phyloP scores from a whole-genome alignment of 2,888 invertebrate genomes.

The Apeira syringaria region DNA sequence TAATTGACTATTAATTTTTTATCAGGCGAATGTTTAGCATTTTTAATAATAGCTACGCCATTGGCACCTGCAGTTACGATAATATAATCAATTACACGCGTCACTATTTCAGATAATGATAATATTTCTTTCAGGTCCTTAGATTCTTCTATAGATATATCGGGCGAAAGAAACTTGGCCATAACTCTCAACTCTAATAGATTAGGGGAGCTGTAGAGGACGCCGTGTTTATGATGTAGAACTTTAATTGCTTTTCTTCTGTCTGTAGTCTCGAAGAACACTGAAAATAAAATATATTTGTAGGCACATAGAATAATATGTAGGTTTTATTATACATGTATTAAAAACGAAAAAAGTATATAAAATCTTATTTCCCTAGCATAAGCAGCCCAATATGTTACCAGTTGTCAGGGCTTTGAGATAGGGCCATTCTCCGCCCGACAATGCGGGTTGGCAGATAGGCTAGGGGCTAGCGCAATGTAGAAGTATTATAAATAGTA shows the following conservation, averaged over 20 bases:
- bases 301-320: no score
- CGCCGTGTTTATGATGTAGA: slow-evolving; percentile 76
- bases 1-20: slow-evolving; percentile 34
- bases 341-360: no score
- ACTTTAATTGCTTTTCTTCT: slow-evolving; percentile 89
- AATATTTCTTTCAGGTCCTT: slow-evolving; percentile 50
- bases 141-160: slow-evolving; percentile 33
- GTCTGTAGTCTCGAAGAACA: slow-evolving; percentile 96
- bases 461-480: no score
- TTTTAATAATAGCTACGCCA: slow-evolving; percentile 80
- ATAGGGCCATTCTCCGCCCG: no score
- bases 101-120: slow-evolving; percentile 58
- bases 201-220: slow-evolving; percentile 91
- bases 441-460: no score
- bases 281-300: slow-evolving; percentile 83
- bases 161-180: slow-evolving; percentile 72
- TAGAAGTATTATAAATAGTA: no score
- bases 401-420: no score
- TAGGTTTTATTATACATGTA: no score
- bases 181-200: slow-evolving; percentile 89
- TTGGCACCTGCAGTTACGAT: slow-evolving; percentile 85
- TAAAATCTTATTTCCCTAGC: no score
- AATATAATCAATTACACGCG: slow-evolving; percentile 78
- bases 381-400: no score
- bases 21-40: slow-evolving; percentile 7